phyloP scores from a whole-genome alignment of 2,888 invertebrate species.

The Eutolmus rufibarbis region DNA sequence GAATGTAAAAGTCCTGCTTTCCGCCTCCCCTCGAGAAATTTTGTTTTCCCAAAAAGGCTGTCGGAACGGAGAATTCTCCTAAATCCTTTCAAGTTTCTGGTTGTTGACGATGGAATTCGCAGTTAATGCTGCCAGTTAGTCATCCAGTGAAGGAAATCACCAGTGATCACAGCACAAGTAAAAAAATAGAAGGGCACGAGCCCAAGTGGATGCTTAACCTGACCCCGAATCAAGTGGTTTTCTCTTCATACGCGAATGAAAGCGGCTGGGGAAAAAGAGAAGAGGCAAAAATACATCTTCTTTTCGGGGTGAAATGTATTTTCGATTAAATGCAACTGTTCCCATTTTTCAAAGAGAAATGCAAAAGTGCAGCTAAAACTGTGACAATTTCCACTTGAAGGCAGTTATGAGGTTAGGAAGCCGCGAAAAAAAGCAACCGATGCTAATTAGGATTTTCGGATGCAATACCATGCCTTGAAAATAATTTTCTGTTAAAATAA shows the following conservation, averaged over 20 bases:
- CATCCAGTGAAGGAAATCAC: neutral
- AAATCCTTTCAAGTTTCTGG: neutral
- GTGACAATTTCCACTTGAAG: neutral
- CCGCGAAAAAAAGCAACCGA: neutral
- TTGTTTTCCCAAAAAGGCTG: neutral
- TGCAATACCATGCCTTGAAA: neutral
- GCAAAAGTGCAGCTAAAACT: neutral
- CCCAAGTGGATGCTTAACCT: neutral
- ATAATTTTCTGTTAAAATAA: neutral
- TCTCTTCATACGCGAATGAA: neutral
- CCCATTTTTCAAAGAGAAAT: neutral
- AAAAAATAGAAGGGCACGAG: neutral
- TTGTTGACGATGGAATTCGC: neutral
- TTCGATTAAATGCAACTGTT: neutral
- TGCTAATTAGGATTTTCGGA: neutral
- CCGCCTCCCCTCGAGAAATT: neutral
- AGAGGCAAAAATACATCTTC: neutral
- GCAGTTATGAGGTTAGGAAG: neutral
- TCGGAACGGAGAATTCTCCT: neutral
- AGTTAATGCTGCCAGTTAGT: neutral
- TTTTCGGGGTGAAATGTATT: neutral
- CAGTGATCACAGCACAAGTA: neutral
- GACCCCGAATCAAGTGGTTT: neutral
- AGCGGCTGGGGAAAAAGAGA: neutral
- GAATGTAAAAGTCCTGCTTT: neutral